Evolutionary conservation across 2,888 invertebrate species (phyloP), one percentile per base, ranked within the genome.

Genomic region (Germaria angustata): DNA sequence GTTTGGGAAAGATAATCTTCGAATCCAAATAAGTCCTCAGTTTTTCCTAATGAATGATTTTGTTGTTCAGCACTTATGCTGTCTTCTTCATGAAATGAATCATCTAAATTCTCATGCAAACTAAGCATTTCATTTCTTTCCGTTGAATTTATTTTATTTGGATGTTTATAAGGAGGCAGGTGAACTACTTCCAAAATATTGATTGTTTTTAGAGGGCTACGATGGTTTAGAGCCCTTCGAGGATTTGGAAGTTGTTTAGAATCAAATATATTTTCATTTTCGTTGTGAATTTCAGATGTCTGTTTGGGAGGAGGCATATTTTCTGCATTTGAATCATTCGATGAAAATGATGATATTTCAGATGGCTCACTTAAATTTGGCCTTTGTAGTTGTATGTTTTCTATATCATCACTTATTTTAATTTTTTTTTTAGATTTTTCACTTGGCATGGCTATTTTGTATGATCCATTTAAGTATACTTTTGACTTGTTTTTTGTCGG

Each of bases 1-100:
- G 65, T 71, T 44, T 86, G 20, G 66, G 79, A 81, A 4, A 88
- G 76, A 20, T 87, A 87, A 0, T 90, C 89, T 34, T 89, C 88
- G 51, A 90, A 90, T 0, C 90, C 90, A 78, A 90, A 90, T 0
- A 88, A 83, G 82, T 87, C 84, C n/a, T n/a, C n/a, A n/a, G n/a
- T n/a, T n/a, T n/a, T n/a, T n/a, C n/a, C n/a, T n/a, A n/a, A n/a
- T n/a, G n/a, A n/a, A n/a, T n/a, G n/a, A n/a, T n/a, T n/a, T n/a
- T n/a, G n/a, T n/a, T n/a, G n/a, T n/a, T n/a, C 20, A 2, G 11
- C 2, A 3, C 34, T 8, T 17, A 36, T 5, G 28, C 5, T 51
- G 6, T 7, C 13, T 20, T 77, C 39, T 22, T 4, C 39, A 49
- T 44, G 17, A 24, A 28, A 9, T 2, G 63, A 51, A 11, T 75